phyloP scores from a whole-genome alignment of 53 echinoderm and acorn worm genomes.

The Luidia sarsii region DNA sequence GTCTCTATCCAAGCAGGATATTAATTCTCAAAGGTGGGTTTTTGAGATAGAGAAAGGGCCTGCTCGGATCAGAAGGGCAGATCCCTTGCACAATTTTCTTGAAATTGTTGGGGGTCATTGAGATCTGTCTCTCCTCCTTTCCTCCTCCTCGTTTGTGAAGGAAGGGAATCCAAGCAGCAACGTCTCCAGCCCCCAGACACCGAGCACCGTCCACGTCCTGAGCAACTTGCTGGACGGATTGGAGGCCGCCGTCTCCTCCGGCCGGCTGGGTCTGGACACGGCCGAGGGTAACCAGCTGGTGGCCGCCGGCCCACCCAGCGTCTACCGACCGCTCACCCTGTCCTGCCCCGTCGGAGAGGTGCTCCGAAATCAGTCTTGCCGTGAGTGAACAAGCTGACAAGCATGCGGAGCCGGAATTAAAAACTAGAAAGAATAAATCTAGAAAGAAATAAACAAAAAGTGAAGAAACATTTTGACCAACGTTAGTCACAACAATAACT shows the following conservation, averaged over 20 bases:
- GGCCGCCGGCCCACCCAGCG: neutral
- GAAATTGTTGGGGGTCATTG: too few species aligned
- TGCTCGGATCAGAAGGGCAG: too few species aligned
- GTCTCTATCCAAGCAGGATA: too few species aligned
- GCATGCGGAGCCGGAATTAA: too few species aligned
- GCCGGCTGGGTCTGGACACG: neutral
- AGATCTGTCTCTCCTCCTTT: neutral
- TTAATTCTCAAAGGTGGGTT: too few species aligned
- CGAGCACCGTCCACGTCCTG: neutral
- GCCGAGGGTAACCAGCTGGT: neutral
- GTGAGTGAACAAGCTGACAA: too few species aligned
- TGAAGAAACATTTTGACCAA: neutral
- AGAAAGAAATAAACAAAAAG: neutral
- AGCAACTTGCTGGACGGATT: neutral
- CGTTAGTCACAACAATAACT: neutral
- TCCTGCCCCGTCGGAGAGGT: slow-evolving; percentile 39
- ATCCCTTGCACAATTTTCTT: too few species aligned
- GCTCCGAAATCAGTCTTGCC: slow-evolving; percentile 44
- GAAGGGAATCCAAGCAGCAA: neutral
- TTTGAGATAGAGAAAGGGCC: too few species aligned
- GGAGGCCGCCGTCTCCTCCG: neutral
- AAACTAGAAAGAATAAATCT: neutral
- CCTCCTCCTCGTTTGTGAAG: neutral
- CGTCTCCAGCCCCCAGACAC: too few species aligned
- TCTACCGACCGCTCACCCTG: slow-evolving; percentile 12